These are phyloP conservation scores for Drosophila parthenogenetica DNA, from an alignment of 2,888 invertebrate species.

Conservation along the genomic window DNA sequence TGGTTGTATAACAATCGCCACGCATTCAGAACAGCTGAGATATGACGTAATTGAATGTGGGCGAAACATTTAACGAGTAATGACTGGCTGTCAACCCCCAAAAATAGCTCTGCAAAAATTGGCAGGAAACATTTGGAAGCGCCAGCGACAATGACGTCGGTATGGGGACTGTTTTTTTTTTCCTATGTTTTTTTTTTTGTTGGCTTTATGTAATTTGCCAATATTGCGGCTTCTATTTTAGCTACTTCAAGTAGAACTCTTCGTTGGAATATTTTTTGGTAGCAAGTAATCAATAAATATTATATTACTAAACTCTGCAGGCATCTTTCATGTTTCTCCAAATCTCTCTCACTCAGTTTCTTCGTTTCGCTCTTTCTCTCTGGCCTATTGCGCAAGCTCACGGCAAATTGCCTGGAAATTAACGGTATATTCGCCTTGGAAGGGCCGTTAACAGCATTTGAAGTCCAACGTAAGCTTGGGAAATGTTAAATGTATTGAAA, in stretches of 20 bases:
- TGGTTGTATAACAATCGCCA: conserved; percentile 68
- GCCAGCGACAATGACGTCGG: conserved; percentile 18
- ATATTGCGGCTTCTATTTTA: conserved; percentile 38
- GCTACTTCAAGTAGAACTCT: conserved; percentile 50
- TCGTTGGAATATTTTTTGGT: conserved; percentile 34
- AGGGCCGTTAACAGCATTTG: conserved; percentile 7
- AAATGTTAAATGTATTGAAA: not conserved
- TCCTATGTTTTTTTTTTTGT: too few species aligned
- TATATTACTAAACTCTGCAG: conserved; percentile 60
- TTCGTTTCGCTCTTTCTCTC: not conserved
- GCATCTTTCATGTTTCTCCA: conserved; percentile 14
- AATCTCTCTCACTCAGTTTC: conserved; percentile 2
- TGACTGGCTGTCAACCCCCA: conserved; percentile 21
- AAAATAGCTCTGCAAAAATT: not conserved
- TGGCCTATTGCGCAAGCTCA: conserved; percentile 45
- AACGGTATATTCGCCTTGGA: conserved; percentile 42
- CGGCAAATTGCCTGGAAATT: conserved; percentile 46
- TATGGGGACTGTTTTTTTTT: not conserved
- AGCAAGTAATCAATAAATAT: conserved; percentile 74
- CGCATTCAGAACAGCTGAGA: conserved; percentile 83
- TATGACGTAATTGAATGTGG: conserved; percentile 84
- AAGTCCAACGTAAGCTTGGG: conserved; percentile 6
- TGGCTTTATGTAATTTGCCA: conserved; percentile 53
- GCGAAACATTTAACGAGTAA: conserved; percentile 57
- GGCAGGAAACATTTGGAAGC: conserved; percentile 1